These are phyloP conservation scores for Semaprochilodus insignis DNA, from an alignment of 2,797 vertebrate species.

Conservation along the genomic window DNA sequence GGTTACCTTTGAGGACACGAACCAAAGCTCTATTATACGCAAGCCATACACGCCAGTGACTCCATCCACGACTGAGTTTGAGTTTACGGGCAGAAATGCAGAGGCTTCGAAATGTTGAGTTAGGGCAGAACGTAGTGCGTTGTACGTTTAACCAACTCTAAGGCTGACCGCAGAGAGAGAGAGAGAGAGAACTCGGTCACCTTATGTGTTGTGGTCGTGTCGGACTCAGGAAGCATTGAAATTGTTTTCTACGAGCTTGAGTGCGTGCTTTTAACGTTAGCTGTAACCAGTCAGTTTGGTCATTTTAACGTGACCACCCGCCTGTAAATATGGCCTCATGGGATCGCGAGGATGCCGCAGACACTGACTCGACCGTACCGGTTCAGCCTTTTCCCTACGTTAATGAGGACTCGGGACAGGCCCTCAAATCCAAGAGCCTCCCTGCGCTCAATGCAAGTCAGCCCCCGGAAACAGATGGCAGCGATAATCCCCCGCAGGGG, in stretches of 20 bases:
- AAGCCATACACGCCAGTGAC: not conserved
- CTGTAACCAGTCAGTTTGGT: not conserved
- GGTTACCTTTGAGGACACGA: not conserved
- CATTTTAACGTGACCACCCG: not conserved
- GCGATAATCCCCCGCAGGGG: slow-evolving; percentile 35
- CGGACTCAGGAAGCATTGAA: not conserved
- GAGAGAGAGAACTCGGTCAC: not conserved
- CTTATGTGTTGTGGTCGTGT: not conserved
- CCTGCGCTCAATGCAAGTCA: slow-evolving; percentile 76
- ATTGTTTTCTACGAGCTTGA: not conserved
- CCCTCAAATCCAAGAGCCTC: slow-evolving; percentile 83
- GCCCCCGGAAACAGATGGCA: slow-evolving; percentile 36
- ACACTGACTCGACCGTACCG: slow-evolving; percentile 67
- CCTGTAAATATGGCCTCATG: slow-evolving; percentile 70
- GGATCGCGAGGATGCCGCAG: slow-evolving; percentile 66
- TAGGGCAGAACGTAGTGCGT: not conserved
- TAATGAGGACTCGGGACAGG: slow-evolving; percentile 63
- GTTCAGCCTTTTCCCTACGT: slow-evolving; percentile 68
- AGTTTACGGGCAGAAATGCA: not conserved
- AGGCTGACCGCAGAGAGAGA: too few species aligned
- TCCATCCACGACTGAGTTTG: too few species aligned
- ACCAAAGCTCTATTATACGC: not conserved
- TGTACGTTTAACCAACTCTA: too few species aligned
- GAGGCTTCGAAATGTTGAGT: not conserved
- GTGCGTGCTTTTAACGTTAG: not conserved